Evolutionary conservation across 2,888 invertebrate genomes (phyloP), one percentile per base, ranked within the genome.

Genomic region (Steinernema hermaphroditum): DNA sequence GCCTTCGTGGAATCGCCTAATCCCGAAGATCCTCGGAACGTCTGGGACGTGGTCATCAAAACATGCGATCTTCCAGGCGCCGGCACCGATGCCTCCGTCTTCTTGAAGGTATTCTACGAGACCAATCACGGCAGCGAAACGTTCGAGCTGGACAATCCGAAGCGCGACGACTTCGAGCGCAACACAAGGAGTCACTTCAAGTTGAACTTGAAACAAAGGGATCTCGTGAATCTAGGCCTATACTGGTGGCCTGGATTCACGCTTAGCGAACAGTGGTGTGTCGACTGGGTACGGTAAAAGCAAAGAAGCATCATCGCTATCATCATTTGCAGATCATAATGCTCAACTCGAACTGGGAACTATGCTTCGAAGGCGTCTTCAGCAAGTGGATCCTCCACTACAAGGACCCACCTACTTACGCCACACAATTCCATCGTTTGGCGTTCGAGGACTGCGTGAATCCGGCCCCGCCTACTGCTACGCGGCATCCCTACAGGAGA

Each of bases 171-270:
- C 43, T 83, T 83, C 68, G 83, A 83, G 68, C 78, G 76, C 14
- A 80, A 77, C 9, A 69, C 78, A 2, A 62, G 78, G 0, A 82
- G 82, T 62, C 83, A 82, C 44, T 83, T 81, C 74, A 78, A 78
- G 37, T 72, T 82, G 16, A 72, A 74, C 6, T 76, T 83, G 70
- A 79, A 77, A 68, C 81, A 81, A 54, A 78, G 76, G n/a, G 81
- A 82, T 54, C 73, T 81, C 27, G 77, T 81, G 16, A 81, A 81
- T 68, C 70, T 82, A 74, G 82, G 82, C 0, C 71, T 82, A 8
- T 82, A 78, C 70, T 82, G 81, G 81, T 81, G 80, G 82, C 82
- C 82, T 0, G 81, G 81, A 16, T 80, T 77, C 71, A 77, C 78
- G 54, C 49, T 81, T 27, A 77, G 78, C 29, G 81, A 80, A 49